Evolutionary conservation across 1,140 invertebrate genomes (phyloP).

Genomic region (Manduca sexta): DNA sequence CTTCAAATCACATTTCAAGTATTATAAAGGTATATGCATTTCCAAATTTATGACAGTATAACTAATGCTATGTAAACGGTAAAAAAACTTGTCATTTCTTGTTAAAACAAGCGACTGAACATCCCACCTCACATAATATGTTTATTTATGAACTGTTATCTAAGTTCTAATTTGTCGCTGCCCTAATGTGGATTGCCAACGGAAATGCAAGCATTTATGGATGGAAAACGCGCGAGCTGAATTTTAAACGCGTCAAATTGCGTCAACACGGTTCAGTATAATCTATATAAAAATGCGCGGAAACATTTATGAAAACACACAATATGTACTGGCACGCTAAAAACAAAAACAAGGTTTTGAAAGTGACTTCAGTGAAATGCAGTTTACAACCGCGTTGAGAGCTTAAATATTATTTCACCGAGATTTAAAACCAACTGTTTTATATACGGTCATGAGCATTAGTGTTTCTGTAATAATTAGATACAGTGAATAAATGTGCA

Average conservation of each 20-base stretch:
- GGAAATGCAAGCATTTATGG: slow-evolving; percentile 57
- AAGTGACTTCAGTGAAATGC: too few relatives aligned
- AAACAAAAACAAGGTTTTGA: too few relatives aligned
- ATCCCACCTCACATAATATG: slow-evolving; percentile 5
- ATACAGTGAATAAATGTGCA: background rate
- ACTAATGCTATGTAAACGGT: too few relatives aligned
- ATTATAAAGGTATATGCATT: too few relatives aligned
- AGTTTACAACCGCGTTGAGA: too few relatives aligned
- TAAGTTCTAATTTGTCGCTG: slow-evolving; percentile 43
- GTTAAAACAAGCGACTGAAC: too few relatives aligned
- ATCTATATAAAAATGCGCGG: slow-evolving; percentile 3
- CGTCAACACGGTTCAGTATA: slow-evolving; percentile 26
- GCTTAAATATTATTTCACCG: too few relatives aligned
- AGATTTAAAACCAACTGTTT: background rate
- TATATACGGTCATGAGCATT: background rate
- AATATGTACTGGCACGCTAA: too few relatives aligned
- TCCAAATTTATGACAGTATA: too few relatives aligned
- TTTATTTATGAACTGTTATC: slow-evolving; percentile 46
- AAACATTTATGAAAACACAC: background rate
- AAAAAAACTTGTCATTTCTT: too few relatives aligned
- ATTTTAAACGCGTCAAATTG: slow-evolving; percentile 31
- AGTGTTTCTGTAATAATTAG: background rate
- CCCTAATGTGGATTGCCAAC: slow-evolving; percentile 37
- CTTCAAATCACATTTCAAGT: too few relatives aligned
- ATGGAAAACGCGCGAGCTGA: slow-evolving; percentile 29